These are phyloP conservation scores for Portevinia maculata DNA, from an alignment of 2,888 invertebrate species.

Conservation along the genomic window DNA sequence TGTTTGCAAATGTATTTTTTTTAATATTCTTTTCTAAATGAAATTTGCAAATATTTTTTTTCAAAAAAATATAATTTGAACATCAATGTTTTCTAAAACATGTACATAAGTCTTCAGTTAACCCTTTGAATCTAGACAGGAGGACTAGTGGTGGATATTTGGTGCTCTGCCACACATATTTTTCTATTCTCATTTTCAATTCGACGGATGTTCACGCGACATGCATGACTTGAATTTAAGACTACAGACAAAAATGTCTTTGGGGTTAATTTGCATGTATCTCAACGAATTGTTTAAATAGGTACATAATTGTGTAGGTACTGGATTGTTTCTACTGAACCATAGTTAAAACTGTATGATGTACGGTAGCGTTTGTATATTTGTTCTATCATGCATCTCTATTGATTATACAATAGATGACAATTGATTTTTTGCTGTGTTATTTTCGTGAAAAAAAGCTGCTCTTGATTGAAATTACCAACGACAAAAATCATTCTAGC, in stretches of 20 bases:
- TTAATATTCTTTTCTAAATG: too few species aligned
- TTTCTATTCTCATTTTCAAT: not conserved
- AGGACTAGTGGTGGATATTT: too few species aligned
- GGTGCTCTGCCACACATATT: too few species aligned
- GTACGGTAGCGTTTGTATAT: not conserved
- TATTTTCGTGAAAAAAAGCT: constrained; percentile 1
- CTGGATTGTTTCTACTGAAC: not conserved
- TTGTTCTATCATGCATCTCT: not conserved
- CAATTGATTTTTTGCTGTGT: constrained; percentile 5
- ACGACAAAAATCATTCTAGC: constrained; percentile 3
- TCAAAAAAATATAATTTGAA: too few species aligned
- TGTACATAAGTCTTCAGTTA: too few species aligned
- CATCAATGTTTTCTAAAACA: too few species aligned
- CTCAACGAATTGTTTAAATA: not conserved
- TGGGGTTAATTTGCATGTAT: not conserved
- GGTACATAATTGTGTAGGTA: not conserved
- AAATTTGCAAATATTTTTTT: too few species aligned
- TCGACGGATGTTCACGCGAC: not conserved
- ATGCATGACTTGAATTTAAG: not conserved
- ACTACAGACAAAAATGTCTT: not conserved
- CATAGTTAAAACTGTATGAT: not conserved
- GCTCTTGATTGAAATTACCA: not conserved
- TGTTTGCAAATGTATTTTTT: too few species aligned
- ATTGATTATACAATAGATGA: constrained; percentile 8
- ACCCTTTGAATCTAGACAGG: too few species aligned